Base-by-base conservation (phyloP, 2,797 vertebrate species). In the Melanotaenia maccullochi region DNA sequence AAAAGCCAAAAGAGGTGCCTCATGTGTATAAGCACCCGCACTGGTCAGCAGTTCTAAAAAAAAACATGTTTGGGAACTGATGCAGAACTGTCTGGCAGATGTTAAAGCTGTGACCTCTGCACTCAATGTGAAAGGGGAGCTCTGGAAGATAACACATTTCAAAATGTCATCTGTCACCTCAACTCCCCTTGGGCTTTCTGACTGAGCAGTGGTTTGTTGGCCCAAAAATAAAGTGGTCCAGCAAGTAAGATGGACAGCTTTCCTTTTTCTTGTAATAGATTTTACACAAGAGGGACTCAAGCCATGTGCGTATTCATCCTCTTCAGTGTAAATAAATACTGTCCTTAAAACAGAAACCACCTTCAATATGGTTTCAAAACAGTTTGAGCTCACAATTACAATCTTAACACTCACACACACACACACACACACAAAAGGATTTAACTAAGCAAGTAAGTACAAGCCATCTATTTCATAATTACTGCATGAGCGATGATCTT, bases 161-260 rank as follows among this genome's bases (percentile, higher is more conserved):
- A 81, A 90, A 90, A 89, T 88, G 78, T 85, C 86, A 92, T 89
- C 81, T 40, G 83, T 87, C 89, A 85, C 85, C 80, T 86, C 70
- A 0, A 16, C 47, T 78, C 75, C 84, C 72, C 68, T 9, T 68
- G 59, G 79, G 56, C 30, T 73, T 75, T 72, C 68, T 69, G 74
- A 82, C 76, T 67, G 60, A 69, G 40, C 14, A n/a, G 60, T 14
- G 73, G 71, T 76, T 75, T 76, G 70, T 75, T 49, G 65, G 77
- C 49, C 40, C 7, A 25, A 24, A 65, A 74, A 73, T 2, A n/a
- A 70, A 44, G 54, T 1, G 32, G 59, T 47, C 79, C 65, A 35
- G 64, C 59, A 62, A 44, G 60, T 62, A 3, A 54, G 68, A 52
- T 0, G 63, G 80, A 47, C 63, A 65, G 47, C 33, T 38, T 5